phyloP scores from a whole-genome alignment of 2,797 vertebrate genomes.

The Phataginus tetradactyla region DNA sequence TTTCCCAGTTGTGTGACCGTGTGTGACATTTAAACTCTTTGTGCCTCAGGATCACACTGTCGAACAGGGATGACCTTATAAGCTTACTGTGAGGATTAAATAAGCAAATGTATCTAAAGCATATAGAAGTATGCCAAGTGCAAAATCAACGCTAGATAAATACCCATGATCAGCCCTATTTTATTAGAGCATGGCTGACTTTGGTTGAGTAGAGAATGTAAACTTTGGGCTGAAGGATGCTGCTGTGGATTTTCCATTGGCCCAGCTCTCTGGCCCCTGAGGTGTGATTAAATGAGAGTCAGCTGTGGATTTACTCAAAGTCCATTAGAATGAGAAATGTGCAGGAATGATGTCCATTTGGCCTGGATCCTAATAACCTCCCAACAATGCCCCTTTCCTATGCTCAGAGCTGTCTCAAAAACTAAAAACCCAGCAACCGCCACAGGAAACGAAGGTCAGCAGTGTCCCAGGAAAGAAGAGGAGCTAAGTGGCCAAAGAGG shows the following conservation, averaged over 20 bases:
- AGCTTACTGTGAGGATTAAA: background rate
- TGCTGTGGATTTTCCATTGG: background rate
- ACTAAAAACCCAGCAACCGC: background rate
- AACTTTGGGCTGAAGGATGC: background rate
- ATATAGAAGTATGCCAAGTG: background rate
- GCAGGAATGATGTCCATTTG: slow-evolving; percentile 2
- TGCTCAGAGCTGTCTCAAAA: background rate
- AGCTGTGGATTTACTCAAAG: background rate
- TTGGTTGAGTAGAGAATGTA: background rate
- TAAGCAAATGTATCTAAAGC: background rate
- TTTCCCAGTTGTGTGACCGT: background rate
- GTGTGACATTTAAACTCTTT: background rate
- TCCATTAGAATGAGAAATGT: background rate
- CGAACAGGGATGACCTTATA: background rate
- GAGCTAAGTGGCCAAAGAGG: background rate
- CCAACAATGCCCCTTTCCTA: background rate
- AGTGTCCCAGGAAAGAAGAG: background rate
- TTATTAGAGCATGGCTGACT: background rate
- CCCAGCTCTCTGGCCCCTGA: background rate
- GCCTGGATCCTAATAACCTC: background rate
- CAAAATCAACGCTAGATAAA: background rate
- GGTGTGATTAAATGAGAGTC: slow-evolving; percentile 18
- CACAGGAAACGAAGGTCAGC: background rate
- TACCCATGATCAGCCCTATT: background rate
- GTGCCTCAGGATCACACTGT: background rate